A percentile compares a stretch with the other conserved stretches of the same genome.
phyloP scores from a whole-genome alignment of 1,140 invertebrate species.

The Zaprionus davidi region DNA sequence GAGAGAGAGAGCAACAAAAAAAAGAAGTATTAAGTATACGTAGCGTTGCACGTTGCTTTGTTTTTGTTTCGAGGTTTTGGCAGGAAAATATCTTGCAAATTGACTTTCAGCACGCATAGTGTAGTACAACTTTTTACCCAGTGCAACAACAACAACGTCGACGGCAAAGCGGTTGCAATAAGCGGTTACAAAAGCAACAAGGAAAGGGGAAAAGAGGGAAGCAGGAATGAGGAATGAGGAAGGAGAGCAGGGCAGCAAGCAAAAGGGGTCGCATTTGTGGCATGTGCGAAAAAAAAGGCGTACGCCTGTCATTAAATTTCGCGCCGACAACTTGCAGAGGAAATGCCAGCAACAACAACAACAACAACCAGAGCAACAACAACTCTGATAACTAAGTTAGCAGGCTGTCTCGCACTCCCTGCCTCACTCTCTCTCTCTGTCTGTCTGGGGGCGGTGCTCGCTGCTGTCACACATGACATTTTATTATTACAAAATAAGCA shows the following conservation, averaged over 20 bases:
- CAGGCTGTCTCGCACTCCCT: slow-evolving; percentile 30
- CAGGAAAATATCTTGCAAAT: slow-evolving; percentile 71
- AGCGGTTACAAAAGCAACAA: slow-evolving; percentile 27
- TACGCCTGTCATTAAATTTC: slow-evolving; percentile 76
- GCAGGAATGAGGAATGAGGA: neutral
- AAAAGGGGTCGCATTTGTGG: slow-evolving; percentile 52
- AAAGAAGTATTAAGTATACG: slow-evolving; percentile 68
- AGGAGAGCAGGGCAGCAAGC: neutral
- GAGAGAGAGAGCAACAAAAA: slow-evolving; percentile 1
- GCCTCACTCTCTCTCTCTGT: slow-evolving; percentile 11
- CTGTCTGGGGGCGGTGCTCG: slow-evolving; percentile 51
- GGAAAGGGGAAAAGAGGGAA: neutral
- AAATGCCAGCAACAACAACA: slow-evolving; percentile 41
- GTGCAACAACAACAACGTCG: slow-evolving; percentile 26
- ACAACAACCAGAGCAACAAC: slow-evolving; percentile 24
- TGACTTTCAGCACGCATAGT: slow-evolving; percentile 72
- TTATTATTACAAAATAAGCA: slow-evolving; percentile 82
- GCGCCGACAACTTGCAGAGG: slow-evolving; percentile 56
- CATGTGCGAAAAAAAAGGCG: slow-evolving; percentile 73
- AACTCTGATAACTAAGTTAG: slow-evolving; percentile 68
- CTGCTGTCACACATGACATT: slow-evolving; percentile 69
- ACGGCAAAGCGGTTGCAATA: slow-evolving; percentile 8
- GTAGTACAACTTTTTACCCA: slow-evolving; percentile 44
- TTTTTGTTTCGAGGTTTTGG: slow-evolving; percentile 44
- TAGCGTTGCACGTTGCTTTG: slow-evolving; percentile 37